phyloP scores from a whole-genome alignment of 2,888 invertebrate genomes.

The Scelioninae gen. 1 region DNA sequence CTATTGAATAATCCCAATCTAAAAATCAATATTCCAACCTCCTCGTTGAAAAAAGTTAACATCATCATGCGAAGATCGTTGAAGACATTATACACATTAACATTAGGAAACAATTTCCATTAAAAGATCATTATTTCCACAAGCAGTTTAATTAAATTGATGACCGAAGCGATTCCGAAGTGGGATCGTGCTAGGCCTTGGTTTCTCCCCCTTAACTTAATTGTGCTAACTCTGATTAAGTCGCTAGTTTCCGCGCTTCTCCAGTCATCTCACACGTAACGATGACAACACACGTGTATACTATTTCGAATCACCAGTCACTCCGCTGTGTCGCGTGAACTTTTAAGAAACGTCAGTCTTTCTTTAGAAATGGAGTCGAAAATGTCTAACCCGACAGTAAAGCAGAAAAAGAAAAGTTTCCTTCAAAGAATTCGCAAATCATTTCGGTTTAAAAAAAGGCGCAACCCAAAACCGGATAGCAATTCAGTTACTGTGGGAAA shows the following conservation, averaged over 20 bases:
- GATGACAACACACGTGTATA: slow-evolving; percentile 30
- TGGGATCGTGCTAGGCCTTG: slow-evolving; percentile 32
- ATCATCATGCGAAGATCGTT: too few relatives aligned
- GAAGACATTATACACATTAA: background rate
- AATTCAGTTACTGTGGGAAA: slow-evolving; percentile 1
- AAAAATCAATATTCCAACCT: too few relatives aligned
- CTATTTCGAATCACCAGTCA: background rate
- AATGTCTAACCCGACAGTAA: background rate
- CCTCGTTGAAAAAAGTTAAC: too few relatives aligned
- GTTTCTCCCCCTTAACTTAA: slow-evolving; percentile 19
- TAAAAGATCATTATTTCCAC: slow-evolving; percentile 21
- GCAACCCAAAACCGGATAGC: too few relatives aligned
- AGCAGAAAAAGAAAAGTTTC: slow-evolving; percentile 38
- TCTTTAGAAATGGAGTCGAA: too few relatives aligned
- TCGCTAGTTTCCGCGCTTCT: slow-evolving; percentile 43
- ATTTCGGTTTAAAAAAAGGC: slow-evolving; percentile 40
- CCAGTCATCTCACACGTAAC: slow-evolving; percentile 45
- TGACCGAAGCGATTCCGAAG: slow-evolving; percentile 28
- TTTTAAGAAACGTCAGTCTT: too few relatives aligned
- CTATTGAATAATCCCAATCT: too few relatives aligned
- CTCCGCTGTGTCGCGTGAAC: background rate
- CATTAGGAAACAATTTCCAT: slow-evolving; percentile 10
- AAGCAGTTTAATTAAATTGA: slow-evolving; percentile 24
- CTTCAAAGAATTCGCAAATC: slow-evolving; percentile 38
- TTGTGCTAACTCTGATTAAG: slow-evolving; percentile 36